Percentiles rank a stretch among this genome's conserved stretches.
Evolutionary conservation across 2,113 vertebrate genomes (phyloP).

Genomic region (Asarcornis scutulata): DNA sequence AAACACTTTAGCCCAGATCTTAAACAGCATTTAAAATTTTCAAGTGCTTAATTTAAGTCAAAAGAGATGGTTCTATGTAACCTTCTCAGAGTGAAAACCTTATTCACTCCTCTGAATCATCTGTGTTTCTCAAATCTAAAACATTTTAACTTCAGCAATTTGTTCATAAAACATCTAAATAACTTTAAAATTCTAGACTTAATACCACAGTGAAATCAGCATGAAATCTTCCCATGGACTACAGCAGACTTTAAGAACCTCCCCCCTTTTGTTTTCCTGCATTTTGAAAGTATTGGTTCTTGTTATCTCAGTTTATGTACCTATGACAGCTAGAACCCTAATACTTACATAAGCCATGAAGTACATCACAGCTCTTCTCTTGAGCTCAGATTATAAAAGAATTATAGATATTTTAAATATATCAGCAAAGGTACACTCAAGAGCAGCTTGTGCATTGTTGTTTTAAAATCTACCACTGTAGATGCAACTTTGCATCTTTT

Average conservation of each 20-base stretch:
- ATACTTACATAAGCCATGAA: not conserved
- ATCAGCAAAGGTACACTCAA: not conserved
- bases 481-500: too few species aligned
- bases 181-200: not conserved
- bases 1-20: not conserved
- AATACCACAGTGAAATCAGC: not conserved
- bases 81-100: not conserved
- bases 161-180: not conserved
- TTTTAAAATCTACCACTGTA: not conserved
- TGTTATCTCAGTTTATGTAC: not conserved
- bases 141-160: not conserved
- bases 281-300: not conserved
- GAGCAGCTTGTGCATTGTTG: not conserved
- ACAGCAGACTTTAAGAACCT: not conserved
- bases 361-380: not conserved
- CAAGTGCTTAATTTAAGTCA: not conserved
- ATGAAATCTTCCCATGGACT: not conserved
- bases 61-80: rapidly evolving
- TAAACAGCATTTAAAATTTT: not conserved
- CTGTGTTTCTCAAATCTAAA: not conserved
- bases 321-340: not conserved
- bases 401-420: not conserved
- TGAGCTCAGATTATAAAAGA: not conserved
- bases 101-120: not conserved
- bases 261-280: not conserved